phyloP scores from a whole-genome alignment of 2,888 invertebrate species.

The Dysmachus trigonus region DNA sequence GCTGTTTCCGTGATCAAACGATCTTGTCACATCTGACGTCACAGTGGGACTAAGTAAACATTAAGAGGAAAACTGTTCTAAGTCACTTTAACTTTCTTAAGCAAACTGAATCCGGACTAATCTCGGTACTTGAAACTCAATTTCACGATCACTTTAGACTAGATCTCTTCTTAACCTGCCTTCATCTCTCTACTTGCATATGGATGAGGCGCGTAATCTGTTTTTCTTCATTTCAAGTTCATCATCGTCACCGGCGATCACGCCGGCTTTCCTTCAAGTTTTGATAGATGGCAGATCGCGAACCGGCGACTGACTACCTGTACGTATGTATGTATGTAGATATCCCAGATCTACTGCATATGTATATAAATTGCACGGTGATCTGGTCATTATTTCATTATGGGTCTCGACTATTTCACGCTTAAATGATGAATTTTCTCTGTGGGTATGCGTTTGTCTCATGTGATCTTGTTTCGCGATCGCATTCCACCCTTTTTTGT shows the following conservation, averaged over 20 bases:
- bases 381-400: slow-evolving; percentile 41
- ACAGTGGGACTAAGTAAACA: background rate
- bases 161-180: background rate
- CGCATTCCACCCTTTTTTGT: slow-evolving; percentile 27
- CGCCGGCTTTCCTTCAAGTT: slow-evolving; percentile 34
- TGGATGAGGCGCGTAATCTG: background rate
- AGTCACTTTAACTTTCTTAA: background rate
- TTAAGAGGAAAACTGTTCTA: slow-evolving; percentile 9
- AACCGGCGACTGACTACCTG: background rate
- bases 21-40: slow-evolving; percentile 13
- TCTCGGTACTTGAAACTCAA: background rate
- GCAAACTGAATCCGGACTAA: background rate
- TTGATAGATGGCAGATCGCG: slow-evolving; percentile 24
- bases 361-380: background rate
- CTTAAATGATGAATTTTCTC: slow-evolving; percentile 36
- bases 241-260: slow-evolving; percentile 30
- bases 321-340: background rate
- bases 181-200: background rate
- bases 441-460: slow-evolving; percentile 31
- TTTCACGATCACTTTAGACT: background rate
- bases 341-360: background rate
- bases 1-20: background rate
- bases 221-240: slow-evolving; percentile 22
- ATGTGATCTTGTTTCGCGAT: slow-evolving; percentile 35
- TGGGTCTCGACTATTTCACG: slow-evolving; percentile 33